A percentile compares a stretch with the other conserved stretches of the same genome.
Evolutionary conservation across 1,140 invertebrate species (phyloP).

Genomic region (Achroia grisella): DNA sequence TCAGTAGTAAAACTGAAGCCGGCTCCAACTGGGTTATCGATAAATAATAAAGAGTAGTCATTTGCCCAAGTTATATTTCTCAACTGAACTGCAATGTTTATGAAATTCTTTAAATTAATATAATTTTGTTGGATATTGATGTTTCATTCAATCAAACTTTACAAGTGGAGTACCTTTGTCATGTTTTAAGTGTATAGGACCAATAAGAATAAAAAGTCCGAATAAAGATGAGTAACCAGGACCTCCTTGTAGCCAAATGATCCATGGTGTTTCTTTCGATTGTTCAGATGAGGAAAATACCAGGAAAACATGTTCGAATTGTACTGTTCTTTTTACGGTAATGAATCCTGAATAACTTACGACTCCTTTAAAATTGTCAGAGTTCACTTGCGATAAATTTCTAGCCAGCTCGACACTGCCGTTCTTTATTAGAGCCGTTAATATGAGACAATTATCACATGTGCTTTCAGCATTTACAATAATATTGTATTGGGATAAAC

Average conservation of each 20-base stretch:
- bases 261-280: slow-evolving; percentile 70
- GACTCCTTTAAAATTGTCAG: slow-evolving; percentile 7
- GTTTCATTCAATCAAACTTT: slow-evolving; percentile 3
- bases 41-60: slow-evolving; percentile 81
- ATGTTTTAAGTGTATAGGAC: slow-evolving; percentile 74
- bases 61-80: slow-evolving; percentile 78
- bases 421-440: slow-evolving; percentile 9
- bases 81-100: slow-evolving; percentile 3
- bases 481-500: too few species aligned
- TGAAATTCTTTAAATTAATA: neutral
- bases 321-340: too few species aligned
- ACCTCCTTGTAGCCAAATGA: slow-evolving; percentile 84
- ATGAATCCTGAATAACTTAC: slow-evolving; percentile 76
- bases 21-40: too few species aligned
- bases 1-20: slow-evolving; percentile 79
- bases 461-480: too few species aligned
- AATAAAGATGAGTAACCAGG: slow-evolving; percentile 85
- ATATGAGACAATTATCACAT: neutral
- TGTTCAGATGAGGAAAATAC: slow-evolving; percentile 76
- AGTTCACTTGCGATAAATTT: slow-evolving; percentile 21
- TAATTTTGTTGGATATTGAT: neutral
- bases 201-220: slow-evolving; percentile 85
- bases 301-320: slow-evolving; percentile 86
- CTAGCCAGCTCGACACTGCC: slow-evolving; percentile 7
- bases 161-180: slow-evolving; percentile 10